These are phyloP conservation scores for Stomorhina lunata DNA, from an alignment of 2,888 invertebrate species.

Conservation along the genomic window DNA sequence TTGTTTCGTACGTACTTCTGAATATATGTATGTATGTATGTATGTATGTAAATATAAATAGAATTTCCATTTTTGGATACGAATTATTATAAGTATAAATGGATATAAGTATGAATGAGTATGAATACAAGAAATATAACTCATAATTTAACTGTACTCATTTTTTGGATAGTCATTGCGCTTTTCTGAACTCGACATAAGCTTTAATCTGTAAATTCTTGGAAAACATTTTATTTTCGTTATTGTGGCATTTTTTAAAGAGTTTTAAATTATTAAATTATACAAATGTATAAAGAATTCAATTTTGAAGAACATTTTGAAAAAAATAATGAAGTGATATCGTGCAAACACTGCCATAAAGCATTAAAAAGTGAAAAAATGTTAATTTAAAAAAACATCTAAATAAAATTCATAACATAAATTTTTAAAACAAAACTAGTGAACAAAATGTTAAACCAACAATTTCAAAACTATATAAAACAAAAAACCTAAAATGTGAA, in stretches of 20 bases:
- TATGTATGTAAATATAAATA: no score
- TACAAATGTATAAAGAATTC: background rate
- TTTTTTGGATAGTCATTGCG: no score
- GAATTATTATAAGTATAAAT: no score
- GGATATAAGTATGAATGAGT: no score
- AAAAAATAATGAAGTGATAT: background rate
- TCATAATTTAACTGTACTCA: no score
- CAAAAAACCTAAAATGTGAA: conserved; percentile 24
- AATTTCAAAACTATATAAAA: conserved; percentile 25
- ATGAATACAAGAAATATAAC: no score
- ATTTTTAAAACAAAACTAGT: background rate
- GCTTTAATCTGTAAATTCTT: no score
- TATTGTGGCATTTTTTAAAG: background rate
- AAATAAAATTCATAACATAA: background rate
- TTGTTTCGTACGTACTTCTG: no score
- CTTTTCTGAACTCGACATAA: no score
- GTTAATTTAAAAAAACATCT: conserved; percentile 21
- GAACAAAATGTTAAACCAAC: background rate
- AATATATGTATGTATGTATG: no score
- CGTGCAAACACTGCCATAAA: background rate
- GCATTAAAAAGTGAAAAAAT: background rate
- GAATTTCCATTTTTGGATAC: no score
- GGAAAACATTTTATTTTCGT: background rate
- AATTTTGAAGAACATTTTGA: background rate
- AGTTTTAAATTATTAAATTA: background rate